These are phyloP conservation scores for Amblyteles armatorius DNA, from an alignment of 2,888 invertebrate species.

Conservation along the genomic window DNA sequence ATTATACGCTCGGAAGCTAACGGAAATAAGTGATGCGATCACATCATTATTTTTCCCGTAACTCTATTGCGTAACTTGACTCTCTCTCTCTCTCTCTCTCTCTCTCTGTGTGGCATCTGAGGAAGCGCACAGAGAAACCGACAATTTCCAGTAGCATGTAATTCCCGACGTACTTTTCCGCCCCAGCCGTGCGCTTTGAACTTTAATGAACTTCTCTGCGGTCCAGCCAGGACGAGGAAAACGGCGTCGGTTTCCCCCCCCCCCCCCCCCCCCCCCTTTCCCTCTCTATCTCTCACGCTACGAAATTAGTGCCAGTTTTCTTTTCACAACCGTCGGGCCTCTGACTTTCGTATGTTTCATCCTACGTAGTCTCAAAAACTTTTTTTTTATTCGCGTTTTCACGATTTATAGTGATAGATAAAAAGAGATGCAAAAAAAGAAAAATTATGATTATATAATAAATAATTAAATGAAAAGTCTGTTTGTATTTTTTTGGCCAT, in stretches of 20 bases:
- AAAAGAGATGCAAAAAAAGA: background rate
- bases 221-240: conserved; percentile 25
- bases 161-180: conserved; percentile 51
- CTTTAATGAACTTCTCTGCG: conserved; percentile 64
- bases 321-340: conserved; percentile 31
- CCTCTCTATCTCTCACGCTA: background rate
- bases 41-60: conserved; percentile 22
- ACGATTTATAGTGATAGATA: background rate
- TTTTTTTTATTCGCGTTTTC: conserved; percentile 7
- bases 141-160: conserved; percentile 55
- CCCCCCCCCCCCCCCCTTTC: background rate
- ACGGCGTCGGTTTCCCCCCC: conserved; percentile 11
- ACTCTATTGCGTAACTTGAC: conserved; percentile 34
- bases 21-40: background rate
- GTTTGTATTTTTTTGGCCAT: too few species aligned
- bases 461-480: background rate
- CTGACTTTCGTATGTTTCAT: conserved; percentile 46
- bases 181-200: conserved; percentile 51
- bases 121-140: conserved; percentile 8
- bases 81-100: background rate
- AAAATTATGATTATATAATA: background rate
- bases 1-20: background rate
- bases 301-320: conserved; percentile 57
- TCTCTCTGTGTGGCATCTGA: background rate
- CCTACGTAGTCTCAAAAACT: conserved; percentile 11